Evolutionary conservation across 2,888 invertebrate species (phyloP), one percentile per base, ranked within the genome.

Genomic region (Drosophila ezoana): DNA sequence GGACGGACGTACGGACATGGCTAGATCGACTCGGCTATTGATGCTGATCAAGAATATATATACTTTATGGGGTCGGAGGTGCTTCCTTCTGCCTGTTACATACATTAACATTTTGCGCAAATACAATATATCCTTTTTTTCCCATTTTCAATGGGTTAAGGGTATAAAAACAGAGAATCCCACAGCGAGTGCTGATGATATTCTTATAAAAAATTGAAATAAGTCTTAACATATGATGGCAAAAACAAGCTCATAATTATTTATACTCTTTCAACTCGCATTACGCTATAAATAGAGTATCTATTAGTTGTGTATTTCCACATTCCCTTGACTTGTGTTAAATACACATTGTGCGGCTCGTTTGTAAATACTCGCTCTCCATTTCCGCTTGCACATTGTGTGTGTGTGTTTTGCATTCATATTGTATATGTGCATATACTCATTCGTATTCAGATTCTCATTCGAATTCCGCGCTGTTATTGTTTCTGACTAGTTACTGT

Each of bases 401-500:
- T n/a, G 23, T 45, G n/a, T 72, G 63, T 41, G 33, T 49, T 53
- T 45, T 48, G 35, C 23, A 62, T 62, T 20, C 32, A 44, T 41
- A 23, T 41, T 67, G 59, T 38, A 18, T 57, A 10, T 33, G 10
- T 23, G 18, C 37, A 45, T 38, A 35, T 38, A 18, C 18, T 45
- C 59, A 59, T 64, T 63, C 47, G 48, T 28, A 51, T 72, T 51
- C 67, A 43, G 16, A 49, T 49, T 33, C 44, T 40, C 49, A 54
- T 16, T 51, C 40, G 57, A 40, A 52, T 44, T 13, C 16, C 40
- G 43, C 47, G 61, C 56, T 57, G 65, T 60, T 72, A 74, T 83
- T 84, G 76, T 74, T 70, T 54, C 51, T 41, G 37, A 66, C 68
- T 77, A 62, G 87, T 72, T 83, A 74, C 72, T 86, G 79, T 72